Base-by-base conservation (phyloP, 2,888 invertebrate species). In the Pseudococcus longispinus region DNA sequence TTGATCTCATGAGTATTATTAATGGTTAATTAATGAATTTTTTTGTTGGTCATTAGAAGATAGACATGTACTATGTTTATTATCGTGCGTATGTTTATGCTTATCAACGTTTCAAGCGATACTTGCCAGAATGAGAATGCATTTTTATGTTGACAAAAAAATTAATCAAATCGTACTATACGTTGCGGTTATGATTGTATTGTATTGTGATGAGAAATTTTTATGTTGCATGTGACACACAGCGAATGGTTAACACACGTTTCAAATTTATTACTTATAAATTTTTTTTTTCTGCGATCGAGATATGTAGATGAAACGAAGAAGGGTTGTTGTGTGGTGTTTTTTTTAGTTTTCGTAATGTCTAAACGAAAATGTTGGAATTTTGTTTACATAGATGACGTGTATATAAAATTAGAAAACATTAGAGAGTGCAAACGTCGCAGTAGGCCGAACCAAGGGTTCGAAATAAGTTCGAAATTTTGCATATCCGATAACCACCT, bases 221-320 rank as follows among this genome's bases (percentile, higher is more conserved):
- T 80, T 42, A 80, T 80, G 77, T 80, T 80, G 77, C 77, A 80
- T 80, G 77, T 80, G 37, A 20, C 77, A 42, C 77, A 80, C 37
- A 37, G 77, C 77, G 42, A 80, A 80, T 80, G 42, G 77, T 80
- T 80, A 80, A 80, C 77, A 42, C 42, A 80, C 42, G 20, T 80
- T 80, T 29, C 6, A 13, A 60, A 60, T 60, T 20, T 15, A 13
- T n/a, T n/a, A n/a, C 2, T 4, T 51, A 2, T 4, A 51, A n/a
- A 51, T 51, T 2, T 51, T 51, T 51, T n/a, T 51, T 51, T 18
- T 51, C 4, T n/a, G 8, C n/a, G 1, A 2, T 51, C n/a, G n/a
- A 60, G 60, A 11, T 55, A 55, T 20, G n/a, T 55, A 18, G 55
- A 55, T 55, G 55, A 51, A n/a, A 51, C 4, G n/a, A 8, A 51